Percentiles rank a stretch among this genome's conserved stretches.
These are phyloP conservation scores for Luperina nickerlii DNA, from an alignment of 2,888 invertebrate species.

Conservation along the genomic window DNA sequence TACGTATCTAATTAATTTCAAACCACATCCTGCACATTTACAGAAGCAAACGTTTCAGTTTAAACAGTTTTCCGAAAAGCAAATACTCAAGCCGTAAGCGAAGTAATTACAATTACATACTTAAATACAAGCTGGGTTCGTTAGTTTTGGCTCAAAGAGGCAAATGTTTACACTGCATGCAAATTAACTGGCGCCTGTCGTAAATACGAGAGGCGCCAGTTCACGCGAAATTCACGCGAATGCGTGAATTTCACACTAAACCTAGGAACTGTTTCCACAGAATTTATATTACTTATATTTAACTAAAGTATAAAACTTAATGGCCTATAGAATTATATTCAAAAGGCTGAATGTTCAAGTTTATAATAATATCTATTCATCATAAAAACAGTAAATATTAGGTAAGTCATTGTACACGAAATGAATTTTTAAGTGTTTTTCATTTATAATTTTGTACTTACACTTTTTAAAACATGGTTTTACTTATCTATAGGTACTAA, in stretches of 20 bases:
- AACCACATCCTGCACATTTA: slow-evolving; percentile 1
- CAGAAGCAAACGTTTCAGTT: neutral
- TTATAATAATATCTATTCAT: slow-evolving; percentile 1
- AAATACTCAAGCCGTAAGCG: slow-evolving; percentile 5
- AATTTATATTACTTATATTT: slow-evolving; percentile 29
- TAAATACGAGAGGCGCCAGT: neutral
- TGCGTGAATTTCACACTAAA: slow-evolving; percentile 23
- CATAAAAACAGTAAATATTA: neutral
- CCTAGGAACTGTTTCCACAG: slow-evolving; percentile 40
- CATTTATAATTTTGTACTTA: neutral
- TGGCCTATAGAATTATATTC: slow-evolving; percentile 13
- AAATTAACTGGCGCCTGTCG: slow-evolving; percentile 49
- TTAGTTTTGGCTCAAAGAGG: slow-evolving; percentile 33
- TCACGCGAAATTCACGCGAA: too few species aligned
- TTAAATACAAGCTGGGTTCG: slow-evolving; percentile 28
- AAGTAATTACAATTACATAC: slow-evolving; percentile 33
- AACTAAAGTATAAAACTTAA: slow-evolving; percentile 19
- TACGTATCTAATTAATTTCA: slow-evolving; percentile 1
- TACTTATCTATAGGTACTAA: neutral
- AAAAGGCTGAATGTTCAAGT: neutral
- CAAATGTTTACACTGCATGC: slow-evolving; percentile 39
- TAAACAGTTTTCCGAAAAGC: neutral
- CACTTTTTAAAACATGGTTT: neutral
- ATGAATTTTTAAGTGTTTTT: neutral
- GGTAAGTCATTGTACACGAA: neutral